Base-by-base conservation (phyloP, 2,797 vertebrate genomes). In the Scleropages formosus region DNA sequence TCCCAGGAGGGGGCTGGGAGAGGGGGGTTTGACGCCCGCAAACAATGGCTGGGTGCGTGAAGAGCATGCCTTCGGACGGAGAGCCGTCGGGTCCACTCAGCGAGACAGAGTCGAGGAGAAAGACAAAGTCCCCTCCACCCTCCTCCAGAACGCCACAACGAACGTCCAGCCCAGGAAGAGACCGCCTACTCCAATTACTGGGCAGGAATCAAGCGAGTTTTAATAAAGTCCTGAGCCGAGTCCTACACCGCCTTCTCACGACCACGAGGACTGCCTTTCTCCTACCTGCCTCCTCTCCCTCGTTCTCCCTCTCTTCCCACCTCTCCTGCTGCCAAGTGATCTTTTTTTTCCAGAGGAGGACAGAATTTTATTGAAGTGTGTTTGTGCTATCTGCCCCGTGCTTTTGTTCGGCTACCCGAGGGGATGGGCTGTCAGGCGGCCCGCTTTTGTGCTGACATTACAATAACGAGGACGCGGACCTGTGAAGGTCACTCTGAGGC, bases 331-430 rank as follows among this genome's bases (percentile, higher is more conserved):
- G 11, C 27, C 39, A 66, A 80, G 80, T 81, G 65, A 82, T 79
- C 77, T 78, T 79, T 59, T 79, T 59, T 58, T 47, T 82, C 78
- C n/a, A 67, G 64, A 72, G 68, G 44, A 65, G 80, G 82, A 82
- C 80, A 59, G 72, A 75, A 73, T 16, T 82, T 82, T 82, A 82
- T 80, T 75, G 81, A 84, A 81, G 80, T 79, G 74, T 82, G 80
- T 91, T 92, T 91, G 88, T 85, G 81, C 79, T 87, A 81, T 89
- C 91, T 90, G 85, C 82, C 84, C 78, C 85, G 85, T 86, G 90
- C 89, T 82, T 90, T 88, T 91, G 91, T 91, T 88, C 91, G 84
- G 81, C 88, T 79, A 88, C 88, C 85, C 82, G 82, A 79, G 80
- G 82, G 80, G 82, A 79, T 80, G 81, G 80, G 85, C 87, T 85